Evolutionary conservation across 2,888 invertebrate genomes (phyloP).

Genomic region (Acanthopleura granulata): DNA sequence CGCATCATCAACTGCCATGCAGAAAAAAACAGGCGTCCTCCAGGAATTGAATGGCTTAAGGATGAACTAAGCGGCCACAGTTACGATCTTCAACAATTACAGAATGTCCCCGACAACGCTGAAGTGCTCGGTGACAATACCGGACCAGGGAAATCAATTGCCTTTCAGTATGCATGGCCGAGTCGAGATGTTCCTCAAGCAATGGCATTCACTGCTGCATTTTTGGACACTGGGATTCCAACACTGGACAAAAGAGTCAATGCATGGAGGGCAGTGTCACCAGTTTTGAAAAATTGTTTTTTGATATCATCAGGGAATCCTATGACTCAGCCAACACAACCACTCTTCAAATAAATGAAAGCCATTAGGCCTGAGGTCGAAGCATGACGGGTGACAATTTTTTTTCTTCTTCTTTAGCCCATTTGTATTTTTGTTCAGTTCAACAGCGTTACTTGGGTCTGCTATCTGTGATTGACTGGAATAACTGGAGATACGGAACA

Average conservation of each 20-base stretch:
- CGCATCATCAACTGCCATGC: too few species aligned
- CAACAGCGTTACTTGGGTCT: too few species aligned
- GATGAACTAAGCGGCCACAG: not conserved
- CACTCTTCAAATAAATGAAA: slow-evolving; percentile 5
- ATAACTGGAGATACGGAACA: too few species aligned
- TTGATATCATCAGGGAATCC: slow-evolving; percentile 20
- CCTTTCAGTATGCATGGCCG: not conserved
- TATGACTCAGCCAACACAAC: slow-evolving; percentile 13
- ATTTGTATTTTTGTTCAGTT: too few species aligned
- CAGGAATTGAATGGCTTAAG: too few species aligned
- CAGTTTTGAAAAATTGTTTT: slow-evolving; percentile 20
- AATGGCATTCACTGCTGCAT: not conserved
- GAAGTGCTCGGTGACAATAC: not conserved
- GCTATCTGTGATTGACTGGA: too few species aligned
- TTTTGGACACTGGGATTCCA: not conserved
- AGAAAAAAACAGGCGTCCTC: too few species aligned
- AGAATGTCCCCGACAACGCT: not conserved
- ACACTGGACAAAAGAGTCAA: slow-evolving; percentile 9
- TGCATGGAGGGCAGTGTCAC: slow-evolving; percentile 10
- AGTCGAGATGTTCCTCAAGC: not conserved
- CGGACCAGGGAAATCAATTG: slow-evolving; percentile 5
- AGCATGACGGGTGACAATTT: not conserved
- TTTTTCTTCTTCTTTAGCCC: not conserved
- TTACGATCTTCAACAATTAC: slow-evolving; percentile 15
- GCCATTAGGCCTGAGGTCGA: not conserved